Base-by-base conservation (phyloP, 1,140 invertebrate genomes). In the Zaprionus kolodkinae region DNA sequence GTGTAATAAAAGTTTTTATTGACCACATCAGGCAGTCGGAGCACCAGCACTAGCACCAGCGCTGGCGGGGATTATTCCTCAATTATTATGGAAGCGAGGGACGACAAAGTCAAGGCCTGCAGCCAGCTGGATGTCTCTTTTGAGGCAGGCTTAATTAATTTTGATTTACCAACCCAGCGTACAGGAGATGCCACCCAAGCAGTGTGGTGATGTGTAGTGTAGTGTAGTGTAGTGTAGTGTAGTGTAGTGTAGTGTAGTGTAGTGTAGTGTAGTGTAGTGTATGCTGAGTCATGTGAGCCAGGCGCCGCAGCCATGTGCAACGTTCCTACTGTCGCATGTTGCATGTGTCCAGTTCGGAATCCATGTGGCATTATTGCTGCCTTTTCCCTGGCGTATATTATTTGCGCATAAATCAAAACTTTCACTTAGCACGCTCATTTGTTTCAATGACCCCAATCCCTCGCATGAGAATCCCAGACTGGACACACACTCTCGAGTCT, bases 391-490 rank as follows among this genome's bases (percentile, higher is more conserved):
- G 78, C 85, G 85, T 89, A 89, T 89, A 89, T 89, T 89, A 89
- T 85, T 72, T 89, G 59, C 63, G 81, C 85, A 89, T 89, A 89
- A 89, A 89, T 89, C 85, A 89, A 89, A 89, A 89, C 85, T 89
- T 89, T 89, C 86, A 89, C 85, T 89, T 89, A 89, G 81, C 85
- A 89, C 81, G 86, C 79, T 89, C 85, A 89, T 89, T 89, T 89
- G 85, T 89, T 76, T 89, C 85, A 89, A 89, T 89, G 81, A 85
- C 72, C 59, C 36, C 36, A 25, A 9, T 10, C 9, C 21, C 11
- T n/a, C 30, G 12, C 7, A n/a, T 56, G 56, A 66, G 30, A 17
- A 36, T 38, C 56, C 56, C 40, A 48, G 48, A 62, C 61, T 30
- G 27, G 60, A 56, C 83, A 79, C 83, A 21, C 2, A 21, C 21